These are phyloP conservation scores for Neotragus moschatus DNA, from an alignment of 2,113 vertebrate species.

Conservation along the genomic window DNA sequence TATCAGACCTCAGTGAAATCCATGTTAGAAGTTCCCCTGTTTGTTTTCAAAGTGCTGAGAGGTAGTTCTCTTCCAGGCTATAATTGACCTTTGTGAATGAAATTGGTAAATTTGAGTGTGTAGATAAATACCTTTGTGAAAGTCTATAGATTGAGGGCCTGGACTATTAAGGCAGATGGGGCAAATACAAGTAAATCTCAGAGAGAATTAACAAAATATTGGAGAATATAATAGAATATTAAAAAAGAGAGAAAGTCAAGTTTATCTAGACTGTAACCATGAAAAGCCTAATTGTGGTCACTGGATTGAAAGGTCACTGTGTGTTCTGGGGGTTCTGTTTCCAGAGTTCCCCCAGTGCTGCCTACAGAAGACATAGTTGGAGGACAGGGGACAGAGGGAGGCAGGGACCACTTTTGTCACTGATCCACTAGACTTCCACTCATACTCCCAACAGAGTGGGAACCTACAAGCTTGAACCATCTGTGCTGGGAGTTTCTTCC, in stretches of 20 bases:
- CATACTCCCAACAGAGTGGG: neutral
- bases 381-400: neutral
- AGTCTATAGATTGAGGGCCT: neutral
- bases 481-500: neutral
- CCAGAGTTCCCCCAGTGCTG: neutral
- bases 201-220: neutral
- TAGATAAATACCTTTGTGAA: neutral
- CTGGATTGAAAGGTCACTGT: fast-evolving
- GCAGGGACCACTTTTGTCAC: fast-evolving
- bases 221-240: neutral
- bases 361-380: too few species aligned
- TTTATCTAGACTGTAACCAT: neutral
- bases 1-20: conserved; percentile 51
- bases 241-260: neutral
- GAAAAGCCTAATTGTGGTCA: neutral
- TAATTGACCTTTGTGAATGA: neutral
- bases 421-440: too few species aligned
- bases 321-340: neutral
- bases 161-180: neutral
- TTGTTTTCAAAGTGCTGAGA: conserved; percentile 54
- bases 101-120: neutral
- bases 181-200: neutral
- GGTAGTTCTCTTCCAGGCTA: neutral
- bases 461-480: fast-evolving
- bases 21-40: conserved; percentile 24